These are phyloP conservation scores for Macrophya alboannulata DNA, from an alignment of 2,888 invertebrate genomes.

Conservation along the genomic window DNA sequence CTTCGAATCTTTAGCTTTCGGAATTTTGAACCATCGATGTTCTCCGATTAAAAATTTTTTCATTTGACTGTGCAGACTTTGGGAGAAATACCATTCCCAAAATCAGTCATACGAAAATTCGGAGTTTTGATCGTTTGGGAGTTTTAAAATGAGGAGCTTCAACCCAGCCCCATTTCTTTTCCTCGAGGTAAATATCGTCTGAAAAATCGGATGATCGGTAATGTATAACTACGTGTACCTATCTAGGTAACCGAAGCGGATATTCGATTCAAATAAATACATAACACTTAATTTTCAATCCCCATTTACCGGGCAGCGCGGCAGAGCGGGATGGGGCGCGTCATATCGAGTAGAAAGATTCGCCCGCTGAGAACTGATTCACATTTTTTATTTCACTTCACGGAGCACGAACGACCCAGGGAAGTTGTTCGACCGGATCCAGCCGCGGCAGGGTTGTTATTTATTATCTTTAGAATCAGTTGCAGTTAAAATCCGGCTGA, in stretches of 20 bases:
- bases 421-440: constrained; percentile 19
- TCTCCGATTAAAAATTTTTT: no score
- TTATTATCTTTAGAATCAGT: constrained; percentile 42
- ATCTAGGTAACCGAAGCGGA: neutral
- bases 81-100: no score
- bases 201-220: neutral
- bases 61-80: no score
- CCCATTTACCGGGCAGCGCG: constrained; percentile 33
- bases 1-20: no score
- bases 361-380: constrained; percentile 37
- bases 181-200: neutral
- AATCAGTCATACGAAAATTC: no score
- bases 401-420: constrained; percentile 25
- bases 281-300: constrained; percentile 46
- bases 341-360: constrained; percentile 46
- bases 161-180: neutral
- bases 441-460: neutral
- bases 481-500: neutral
- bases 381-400: constrained; percentile 47
- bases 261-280: constrained; percentile 39
- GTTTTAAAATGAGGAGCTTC: no score
- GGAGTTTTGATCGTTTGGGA: neutral
- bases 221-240: neutral
- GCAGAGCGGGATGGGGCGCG: neutral
- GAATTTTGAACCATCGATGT: no score